Evolutionary conservation across 2,113 vertebrate genomes (phyloP).

Genomic region (Sula dactylatra): DNA sequence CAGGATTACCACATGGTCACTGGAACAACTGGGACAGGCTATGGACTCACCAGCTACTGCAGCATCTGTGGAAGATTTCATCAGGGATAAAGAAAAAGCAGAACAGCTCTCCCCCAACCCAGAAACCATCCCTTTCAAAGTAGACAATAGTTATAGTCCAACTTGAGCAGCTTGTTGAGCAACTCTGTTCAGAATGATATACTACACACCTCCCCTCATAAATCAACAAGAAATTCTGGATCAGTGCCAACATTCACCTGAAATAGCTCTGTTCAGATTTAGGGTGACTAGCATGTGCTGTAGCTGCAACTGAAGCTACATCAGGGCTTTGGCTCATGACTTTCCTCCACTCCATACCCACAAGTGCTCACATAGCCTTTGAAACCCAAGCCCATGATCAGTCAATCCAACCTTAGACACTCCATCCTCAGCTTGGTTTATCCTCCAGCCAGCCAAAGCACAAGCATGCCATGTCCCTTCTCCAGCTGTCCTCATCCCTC

Average conservation of each 20-base stretch:
- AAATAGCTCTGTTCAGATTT: background rate
- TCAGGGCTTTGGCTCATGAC: background rate
- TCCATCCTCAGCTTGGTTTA: background rate
- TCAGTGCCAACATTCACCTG: background rate
- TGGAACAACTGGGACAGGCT: conserved; percentile 85
- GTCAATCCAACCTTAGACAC: background rate
- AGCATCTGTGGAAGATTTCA: background rate
- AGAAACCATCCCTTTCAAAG: background rate
- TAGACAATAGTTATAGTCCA: background rate
- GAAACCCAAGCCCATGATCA: background rate
- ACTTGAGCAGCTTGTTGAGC: background rate
- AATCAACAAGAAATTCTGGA: background rate
- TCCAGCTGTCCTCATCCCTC: background rate
- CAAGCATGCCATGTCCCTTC: background rate
- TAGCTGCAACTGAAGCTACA: background rate
- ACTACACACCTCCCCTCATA: background rate
- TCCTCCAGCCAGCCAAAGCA: background rate
- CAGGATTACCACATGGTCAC: conserved; percentile 89
- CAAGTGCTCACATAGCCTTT: background rate
- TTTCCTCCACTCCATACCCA: background rate
- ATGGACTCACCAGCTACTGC: background rate
- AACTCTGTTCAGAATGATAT: background rate
- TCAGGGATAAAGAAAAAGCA: background rate
- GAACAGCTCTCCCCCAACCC: background rate
- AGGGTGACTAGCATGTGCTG: background rate